A percentile compares a stretch with the other conserved stretches of the same genome.
Evolutionary conservation across 2,797 vertebrate species (phyloP).

Genomic region (Halcyon badia): DNA sequence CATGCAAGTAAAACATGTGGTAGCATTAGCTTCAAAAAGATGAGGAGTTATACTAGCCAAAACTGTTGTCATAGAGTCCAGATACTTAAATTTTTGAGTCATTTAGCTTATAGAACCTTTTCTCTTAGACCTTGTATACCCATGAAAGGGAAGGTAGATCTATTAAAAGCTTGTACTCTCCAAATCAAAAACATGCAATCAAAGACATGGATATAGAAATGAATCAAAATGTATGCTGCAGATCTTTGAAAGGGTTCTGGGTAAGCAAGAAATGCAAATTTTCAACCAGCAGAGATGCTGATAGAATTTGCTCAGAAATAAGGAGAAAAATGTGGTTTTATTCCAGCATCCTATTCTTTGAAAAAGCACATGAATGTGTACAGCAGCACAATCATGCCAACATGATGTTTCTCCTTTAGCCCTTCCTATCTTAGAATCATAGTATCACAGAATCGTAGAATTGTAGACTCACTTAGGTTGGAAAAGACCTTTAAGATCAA

Average conservation of each 20-base stretch:
- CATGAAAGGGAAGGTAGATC: not conserved
- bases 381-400: not conserved
- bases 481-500: not conserved
- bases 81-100: not conserved
- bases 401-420: not conserved
- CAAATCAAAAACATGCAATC: not conserved
- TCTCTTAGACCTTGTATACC: not conserved
- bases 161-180: not conserved
- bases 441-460: not conserved
- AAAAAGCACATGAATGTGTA: not conserved
- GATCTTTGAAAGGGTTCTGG: not conserved
- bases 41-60: not conserved
- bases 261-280: not conserved
- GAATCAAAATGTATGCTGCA: not conserved
- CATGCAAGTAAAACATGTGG: not conserved
- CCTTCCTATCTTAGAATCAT: not conserved
- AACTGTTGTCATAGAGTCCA: slow-evolving; percentile 7
- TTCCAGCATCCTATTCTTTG: not conserved
- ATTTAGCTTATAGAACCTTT: not conserved
- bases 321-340: not conserved
- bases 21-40: not conserved
- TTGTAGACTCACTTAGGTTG: not conserved
- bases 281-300: not conserved
- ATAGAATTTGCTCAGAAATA: not conserved
- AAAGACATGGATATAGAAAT: not conserved